These are phyloP conservation scores for Serranus cabrilla DNA, from an alignment of 2,797 vertebrate species.

Conservation along the genomic window DNA sequence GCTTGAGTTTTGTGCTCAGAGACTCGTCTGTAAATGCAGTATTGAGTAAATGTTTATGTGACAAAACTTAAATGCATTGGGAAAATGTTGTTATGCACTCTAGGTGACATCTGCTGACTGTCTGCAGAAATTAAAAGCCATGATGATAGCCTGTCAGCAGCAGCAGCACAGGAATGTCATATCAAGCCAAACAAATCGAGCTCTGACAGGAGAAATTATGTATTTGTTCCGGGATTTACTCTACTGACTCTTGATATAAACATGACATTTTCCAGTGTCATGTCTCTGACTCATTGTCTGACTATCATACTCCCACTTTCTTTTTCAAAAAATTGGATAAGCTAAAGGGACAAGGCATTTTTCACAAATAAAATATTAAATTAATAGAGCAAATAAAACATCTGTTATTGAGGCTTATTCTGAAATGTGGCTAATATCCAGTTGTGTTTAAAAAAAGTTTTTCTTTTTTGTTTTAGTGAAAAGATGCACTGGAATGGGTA, in stretches of 20 bases:
- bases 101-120: background rate
- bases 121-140: background rate
- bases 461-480: background rate
- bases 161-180: constrained; percentile 13
- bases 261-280: constrained; percentile 13
- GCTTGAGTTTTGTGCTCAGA: too few species aligned
- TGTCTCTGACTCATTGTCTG: background rate
- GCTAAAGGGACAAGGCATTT: background rate
- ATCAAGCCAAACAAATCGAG: constrained; percentile 24
- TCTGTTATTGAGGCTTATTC: background rate
- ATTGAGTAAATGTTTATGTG: background rate
- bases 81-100: background rate
- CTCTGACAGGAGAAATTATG: constrained; percentile 7
- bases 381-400: background rate
- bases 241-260: constrained; percentile 6
- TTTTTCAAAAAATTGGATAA: background rate
- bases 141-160: constrained; percentile 5
- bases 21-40: too few species aligned
- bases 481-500: background rate
- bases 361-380: background rate
- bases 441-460: background rate
- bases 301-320: background rate
- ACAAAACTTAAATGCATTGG: background rate
- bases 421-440: background rate
- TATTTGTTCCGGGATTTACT: constrained; percentile 15